Evolutionary conservation across 1,140 invertebrate species (phyloP), one percentile per base, ranked within the genome.

Genomic region (Drosophila auraria): DNA sequence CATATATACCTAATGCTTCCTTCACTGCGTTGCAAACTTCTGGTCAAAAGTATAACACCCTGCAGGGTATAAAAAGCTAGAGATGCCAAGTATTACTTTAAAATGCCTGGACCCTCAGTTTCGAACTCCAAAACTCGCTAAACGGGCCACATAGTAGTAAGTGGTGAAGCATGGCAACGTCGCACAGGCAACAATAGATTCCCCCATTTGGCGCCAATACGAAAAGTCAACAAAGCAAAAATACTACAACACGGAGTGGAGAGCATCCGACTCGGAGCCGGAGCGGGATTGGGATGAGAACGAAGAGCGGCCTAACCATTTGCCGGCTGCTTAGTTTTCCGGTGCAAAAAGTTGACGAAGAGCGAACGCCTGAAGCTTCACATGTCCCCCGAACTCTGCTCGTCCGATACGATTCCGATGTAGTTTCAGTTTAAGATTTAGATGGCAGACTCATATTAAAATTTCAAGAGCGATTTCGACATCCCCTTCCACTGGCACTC

Each of bases 321-420:
- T 80, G 83, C 83, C 80, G 80, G 83, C 62, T 89, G 84, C 72
- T 89, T 89, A 89, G 84, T 82, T 84, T 77, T 78, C 83, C 84
- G 84, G 84, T 56, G 82, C 68, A 89, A 89, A 89, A 80, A 51
- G 42, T 59, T 57, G 59, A 65, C 64, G 68, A 78, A 61, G 87
- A 83, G 79, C 73, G 73, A 73, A 65, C 51, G 56, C 63, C 17
- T 11, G 82, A 79, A 87, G 84, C 83, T 80, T 59, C 36, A 53
- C 62, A 51, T 57, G 57, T 45, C 74, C 20, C 54, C 12, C 27
- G 38, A 68, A 72, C 62, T 15, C 20, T n/a, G 44, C 27, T 68
- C 17, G 17, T 33, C 17, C 15, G 17, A 23, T 36, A 61, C 33
- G 27, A 36, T 59, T 45, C 11, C 27, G 12, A 33, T 50, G 51